Evolutionary conservation across 2,797 vertebrate genomes (phyloP).

Genomic region (Gymnocypris eckloni): DNA sequence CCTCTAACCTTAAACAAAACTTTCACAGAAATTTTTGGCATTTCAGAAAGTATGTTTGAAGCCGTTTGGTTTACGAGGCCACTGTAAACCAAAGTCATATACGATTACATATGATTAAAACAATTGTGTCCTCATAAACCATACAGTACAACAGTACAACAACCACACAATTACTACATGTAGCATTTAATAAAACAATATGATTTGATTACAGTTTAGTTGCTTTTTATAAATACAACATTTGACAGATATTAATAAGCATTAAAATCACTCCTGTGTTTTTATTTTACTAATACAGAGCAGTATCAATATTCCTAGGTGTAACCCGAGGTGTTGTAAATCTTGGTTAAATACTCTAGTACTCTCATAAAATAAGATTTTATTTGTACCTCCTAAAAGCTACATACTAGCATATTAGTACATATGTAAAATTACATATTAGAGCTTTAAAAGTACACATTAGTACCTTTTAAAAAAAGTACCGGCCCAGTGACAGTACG

Average conservation of each 20-base stretch:
- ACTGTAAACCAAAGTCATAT: not conserved
- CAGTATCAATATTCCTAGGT: not conserved
- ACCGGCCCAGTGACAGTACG: not conserved
- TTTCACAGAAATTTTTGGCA: not conserved
- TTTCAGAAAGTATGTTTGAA: not conserved
- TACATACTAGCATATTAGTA: not conserved
- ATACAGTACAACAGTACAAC: constrained; percentile 3
- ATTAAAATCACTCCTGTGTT: not conserved
- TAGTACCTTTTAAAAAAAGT: not conserved
- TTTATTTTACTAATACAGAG: not conserved
- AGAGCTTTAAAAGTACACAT: not conserved
- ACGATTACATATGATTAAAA: too few relatives aligned
- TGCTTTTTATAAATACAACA: not conserved
- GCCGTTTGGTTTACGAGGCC: not conserved
- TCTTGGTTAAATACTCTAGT: not conserved
- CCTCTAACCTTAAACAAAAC: not conserved
- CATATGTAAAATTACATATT: not conserved
- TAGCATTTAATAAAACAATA: constrained; percentile 19
- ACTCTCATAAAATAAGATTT: not conserved
- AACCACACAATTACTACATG: constrained; percentile 38
- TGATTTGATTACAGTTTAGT: not conserved
- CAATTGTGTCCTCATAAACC: not conserved
- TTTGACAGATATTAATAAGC: not conserved
- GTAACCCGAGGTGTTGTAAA: not conserved
- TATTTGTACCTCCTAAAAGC: not conserved